A percentile compares a stretch with the other conserved stretches of the same genome.
These are phyloP conservation scores for Mesorhabditis belari DNA, from an alignment of 2,888 invertebrate genomes.

Conservation along the genomic window DNA sequence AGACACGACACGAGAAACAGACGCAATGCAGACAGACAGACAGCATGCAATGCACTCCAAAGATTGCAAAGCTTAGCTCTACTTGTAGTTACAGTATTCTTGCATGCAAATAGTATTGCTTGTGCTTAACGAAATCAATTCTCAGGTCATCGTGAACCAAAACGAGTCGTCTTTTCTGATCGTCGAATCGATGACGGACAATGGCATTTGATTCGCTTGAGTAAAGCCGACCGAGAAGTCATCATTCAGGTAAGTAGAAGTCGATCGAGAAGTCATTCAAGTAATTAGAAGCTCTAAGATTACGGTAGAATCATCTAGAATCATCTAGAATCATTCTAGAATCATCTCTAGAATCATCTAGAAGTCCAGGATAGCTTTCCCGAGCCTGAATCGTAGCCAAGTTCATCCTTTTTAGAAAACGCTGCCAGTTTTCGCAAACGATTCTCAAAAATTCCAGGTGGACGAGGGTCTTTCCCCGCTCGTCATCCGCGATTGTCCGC, in stretches of 20 bases:
- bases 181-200: slow-evolving; percentile 42
- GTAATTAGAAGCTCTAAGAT: too few species aligned
- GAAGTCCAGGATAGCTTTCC: too few species aligned
- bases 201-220: slow-evolving; percentile 43
- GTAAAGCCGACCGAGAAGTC: slow-evolving; percentile 22
- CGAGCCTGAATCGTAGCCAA: background rate
- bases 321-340: too few species aligned
- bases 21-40: too few species aligned
- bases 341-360: too few species aligned
- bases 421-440: background rate
- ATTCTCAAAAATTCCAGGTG: slow-evolving; percentile 12
- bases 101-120: too few species aligned
- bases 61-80: too few species aligned
- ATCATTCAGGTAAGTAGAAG: slow-evolving; percentile 11
- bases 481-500: slow-evolving; percentile 37
- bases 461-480: slow-evolving; percentile 31
- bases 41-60: too few species aligned
- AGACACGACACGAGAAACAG: too few species aligned
- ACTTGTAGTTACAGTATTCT: too few species aligned
- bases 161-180: slow-evolving; percentile 2
- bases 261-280: background rate
- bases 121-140: background rate
- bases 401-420: slow-evolving; percentile 11
- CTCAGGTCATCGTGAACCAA: slow-evolving; percentile 3
- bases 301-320: too few species aligned